Evolutionary conservation across 2,888 invertebrate species (phyloP).

Genomic region (Drosophila paramelanica): DNA sequence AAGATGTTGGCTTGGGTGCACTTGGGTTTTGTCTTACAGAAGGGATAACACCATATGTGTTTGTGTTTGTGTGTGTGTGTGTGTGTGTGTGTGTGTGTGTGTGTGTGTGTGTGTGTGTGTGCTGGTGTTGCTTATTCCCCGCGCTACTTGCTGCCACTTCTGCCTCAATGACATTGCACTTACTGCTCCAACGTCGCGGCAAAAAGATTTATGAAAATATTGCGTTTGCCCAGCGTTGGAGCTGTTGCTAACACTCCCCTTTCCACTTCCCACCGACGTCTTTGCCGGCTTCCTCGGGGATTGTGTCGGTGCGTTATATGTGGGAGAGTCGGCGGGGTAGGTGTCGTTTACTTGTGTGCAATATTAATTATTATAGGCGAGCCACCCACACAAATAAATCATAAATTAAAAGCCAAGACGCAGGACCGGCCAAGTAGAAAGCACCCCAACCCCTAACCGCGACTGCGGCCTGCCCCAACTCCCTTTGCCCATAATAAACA

Average conservation of each 20-base stretch:
- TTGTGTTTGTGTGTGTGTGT: constrained; percentile 18
- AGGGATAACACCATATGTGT: constrained; percentile 27
- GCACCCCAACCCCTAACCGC: constrained; percentile 9
- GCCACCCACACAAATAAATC: constrained; percentile 73
- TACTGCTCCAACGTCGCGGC: constrained; percentile 60
- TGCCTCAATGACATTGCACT: constrained; percentile 76
- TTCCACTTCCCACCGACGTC: not conserved
- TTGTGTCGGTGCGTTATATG: constrained; percentile 29
- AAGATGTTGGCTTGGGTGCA: constrained; percentile 36
- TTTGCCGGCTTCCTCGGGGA: constrained; percentile 39
- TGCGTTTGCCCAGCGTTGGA: constrained; percentile 44
- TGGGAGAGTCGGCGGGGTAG: constrained; percentile 15
- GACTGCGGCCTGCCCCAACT: constrained; percentile 14
- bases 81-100: constrained; percentile 25
- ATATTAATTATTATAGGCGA: constrained; percentile 82
- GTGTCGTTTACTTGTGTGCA: constrained; percentile 67
- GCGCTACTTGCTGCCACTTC: constrained; percentile 65
- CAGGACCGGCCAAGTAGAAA: constrained; percentile 55
- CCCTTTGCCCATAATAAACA: constrained; percentile 50
- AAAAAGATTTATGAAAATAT: constrained; percentile 76
- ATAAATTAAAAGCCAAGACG: constrained; percentile 75
- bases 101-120: constrained; percentile 20
- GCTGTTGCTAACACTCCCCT: constrained; percentile 10
- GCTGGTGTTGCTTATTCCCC: constrained; percentile 51
- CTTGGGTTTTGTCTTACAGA: constrained; percentile 43